These are phyloP conservation scores for Corythornis leucogaster DNA, from an alignment of 2,797 vertebrate genomes.

Conservation along the genomic window DNA sequence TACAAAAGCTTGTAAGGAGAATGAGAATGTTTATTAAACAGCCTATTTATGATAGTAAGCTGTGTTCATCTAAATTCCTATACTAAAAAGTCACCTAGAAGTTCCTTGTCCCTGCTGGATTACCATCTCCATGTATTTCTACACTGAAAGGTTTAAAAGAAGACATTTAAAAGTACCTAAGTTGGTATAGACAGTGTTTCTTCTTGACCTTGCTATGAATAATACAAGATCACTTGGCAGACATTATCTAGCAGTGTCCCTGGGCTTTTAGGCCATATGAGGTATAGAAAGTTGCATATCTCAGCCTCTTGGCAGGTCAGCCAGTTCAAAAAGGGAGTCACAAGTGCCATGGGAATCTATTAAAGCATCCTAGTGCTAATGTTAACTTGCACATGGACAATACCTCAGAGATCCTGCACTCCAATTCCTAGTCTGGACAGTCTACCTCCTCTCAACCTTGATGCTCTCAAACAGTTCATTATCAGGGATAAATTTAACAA, in stretches of 20 bases:
- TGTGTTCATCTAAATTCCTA: background rate
- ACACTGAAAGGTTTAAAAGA: background rate
- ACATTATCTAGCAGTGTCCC: background rate
- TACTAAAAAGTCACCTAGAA: background rate
- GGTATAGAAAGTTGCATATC: background rate
- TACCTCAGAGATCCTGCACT: background rate
- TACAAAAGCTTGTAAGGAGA: background rate
- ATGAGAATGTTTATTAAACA: background rate
- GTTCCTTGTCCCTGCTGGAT: background rate
- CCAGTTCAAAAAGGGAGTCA: background rate
- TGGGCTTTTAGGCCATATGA: background rate
- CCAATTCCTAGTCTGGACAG: accelerated
- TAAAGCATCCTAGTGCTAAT: background rate
- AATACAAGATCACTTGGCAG: background rate
- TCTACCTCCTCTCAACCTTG: background rate
- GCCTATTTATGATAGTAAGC: background rate
- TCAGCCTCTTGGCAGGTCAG: background rate
- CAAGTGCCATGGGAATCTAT: background rate
- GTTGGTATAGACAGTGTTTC: background rate
- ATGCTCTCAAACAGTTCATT: background rate
- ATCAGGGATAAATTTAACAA: background rate
- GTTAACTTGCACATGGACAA: background rate
- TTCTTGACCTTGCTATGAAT: background rate
- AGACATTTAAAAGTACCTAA: background rate
- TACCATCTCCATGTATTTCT: background rate